A percentile compares a stretch with the other conserved stretches of the same genome.
These are phyloP conservation scores for Chloroceryle aenea DNA, from an alignment of 2,113 vertebrate genomes.

Conservation along the genomic window DNA sequence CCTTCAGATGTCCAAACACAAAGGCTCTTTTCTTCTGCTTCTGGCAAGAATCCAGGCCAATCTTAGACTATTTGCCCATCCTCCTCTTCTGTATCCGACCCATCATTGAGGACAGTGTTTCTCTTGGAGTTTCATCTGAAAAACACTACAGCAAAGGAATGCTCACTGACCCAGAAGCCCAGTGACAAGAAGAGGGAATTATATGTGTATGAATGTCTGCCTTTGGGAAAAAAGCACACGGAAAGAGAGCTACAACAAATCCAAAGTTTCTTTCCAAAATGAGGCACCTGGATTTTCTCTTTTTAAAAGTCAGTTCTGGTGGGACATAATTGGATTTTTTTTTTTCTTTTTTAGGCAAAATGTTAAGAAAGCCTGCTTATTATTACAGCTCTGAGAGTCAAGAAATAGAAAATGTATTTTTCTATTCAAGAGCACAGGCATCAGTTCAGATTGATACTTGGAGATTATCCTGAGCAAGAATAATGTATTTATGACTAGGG, in stretches of 20 bases:
- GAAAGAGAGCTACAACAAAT: slow-evolving; percentile 63
- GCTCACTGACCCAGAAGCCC: slow-evolving; percentile 81
- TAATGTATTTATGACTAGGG: slow-evolving; percentile 54
- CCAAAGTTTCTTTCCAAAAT: slow-evolving; percentile 57
- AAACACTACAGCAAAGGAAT: slow-evolving; percentile 78
- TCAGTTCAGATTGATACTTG: slow-evolving; percentile 51
- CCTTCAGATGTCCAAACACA: slow-evolving; percentile 84
- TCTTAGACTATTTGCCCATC: slow-evolving; percentile 77
- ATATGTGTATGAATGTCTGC: slow-evolving; percentile 65
- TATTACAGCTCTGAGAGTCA: background rate
- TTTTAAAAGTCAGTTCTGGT: background rate
- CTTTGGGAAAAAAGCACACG: slow-evolving; percentile 21
- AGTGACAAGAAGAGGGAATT: slow-evolving; percentile 74
- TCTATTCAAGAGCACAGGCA: slow-evolving; percentile 21
- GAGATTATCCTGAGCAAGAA: slow-evolving; percentile 63
- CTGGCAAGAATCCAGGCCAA: slow-evolving; percentile 84
- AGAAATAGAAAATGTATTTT: background rate
- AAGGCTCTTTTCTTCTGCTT: slow-evolving; percentile 80
- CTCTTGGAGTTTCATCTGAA: slow-evolving; percentile 79
- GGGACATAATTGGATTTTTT: background rate
- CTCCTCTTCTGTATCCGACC: slow-evolving; percentile 68
- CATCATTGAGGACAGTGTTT: slow-evolving; percentile 81
- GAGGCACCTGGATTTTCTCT: slow-evolving; percentile 47
- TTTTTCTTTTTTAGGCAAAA: background rate
- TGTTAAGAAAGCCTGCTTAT: background rate